A percentile compares a stretch with the other conserved stretches of the same genome.
These are phyloP conservation scores for Heliconius erato DNA, from an alignment of 2,888 invertebrate genomes.

Conservation along the genomic window DNA sequence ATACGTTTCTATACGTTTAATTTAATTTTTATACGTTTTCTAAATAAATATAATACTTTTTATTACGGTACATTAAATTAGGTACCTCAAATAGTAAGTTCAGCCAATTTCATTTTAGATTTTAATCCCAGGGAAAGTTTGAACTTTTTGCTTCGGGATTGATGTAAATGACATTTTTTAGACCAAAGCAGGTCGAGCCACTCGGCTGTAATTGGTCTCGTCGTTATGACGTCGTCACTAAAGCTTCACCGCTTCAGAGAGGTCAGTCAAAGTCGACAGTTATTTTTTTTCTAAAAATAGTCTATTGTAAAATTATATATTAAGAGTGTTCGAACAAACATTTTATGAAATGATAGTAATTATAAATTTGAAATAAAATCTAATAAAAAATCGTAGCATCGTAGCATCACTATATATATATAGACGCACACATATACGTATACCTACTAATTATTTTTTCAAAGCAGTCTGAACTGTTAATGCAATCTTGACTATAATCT, in stretches of 20 bases:
- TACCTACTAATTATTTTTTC: no score
- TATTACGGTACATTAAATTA: no score
- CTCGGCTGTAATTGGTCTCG: constrained; percentile 65
- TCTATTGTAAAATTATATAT: neutral
- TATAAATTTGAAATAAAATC: no score
- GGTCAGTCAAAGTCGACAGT: constrained; percentile 39
- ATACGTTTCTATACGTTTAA: no score
- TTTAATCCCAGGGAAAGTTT: constrained; percentile 26
- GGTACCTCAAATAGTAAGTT: neutral
- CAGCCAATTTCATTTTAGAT: constrained; percentile 21
- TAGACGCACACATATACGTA: no score
- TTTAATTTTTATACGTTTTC: no score
- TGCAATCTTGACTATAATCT: neutral
- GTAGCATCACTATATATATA: no score
- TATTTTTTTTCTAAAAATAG: constrained; percentile 16
- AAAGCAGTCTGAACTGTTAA: neutral
- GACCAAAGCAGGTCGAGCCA: constrained; percentile 52
- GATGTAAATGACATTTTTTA: constrained; percentile 45
- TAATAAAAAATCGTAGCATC: neutral
- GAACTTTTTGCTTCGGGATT: constrained; percentile 40
- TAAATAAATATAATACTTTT: no score
- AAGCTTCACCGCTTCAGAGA: constrained; percentile 50
- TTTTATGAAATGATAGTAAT: neutral
- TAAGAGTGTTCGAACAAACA: neutral
- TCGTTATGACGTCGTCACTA: constrained; percentile 56